Conservation (phyloP, 53 echinoderm and acorn worm genomes). For the Hippasteria phrygiana region DNA sequence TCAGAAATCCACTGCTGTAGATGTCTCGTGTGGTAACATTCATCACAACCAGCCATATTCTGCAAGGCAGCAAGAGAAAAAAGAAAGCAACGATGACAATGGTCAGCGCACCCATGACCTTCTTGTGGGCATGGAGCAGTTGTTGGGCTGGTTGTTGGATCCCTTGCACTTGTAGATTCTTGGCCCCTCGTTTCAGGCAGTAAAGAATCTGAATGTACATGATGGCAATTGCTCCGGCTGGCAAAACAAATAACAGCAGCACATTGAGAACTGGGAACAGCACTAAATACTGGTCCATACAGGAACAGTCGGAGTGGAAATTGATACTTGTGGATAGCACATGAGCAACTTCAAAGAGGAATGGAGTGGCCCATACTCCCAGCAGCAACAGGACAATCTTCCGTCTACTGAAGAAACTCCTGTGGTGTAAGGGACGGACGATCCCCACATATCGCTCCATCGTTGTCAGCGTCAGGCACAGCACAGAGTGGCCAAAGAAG, state of each 20-base stretch:
- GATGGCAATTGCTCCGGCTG: neutral
- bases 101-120: slow-evolving; percentile 24
- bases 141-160: neutral
- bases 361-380: neutral
- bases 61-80: slow-evolving; percentile 4
- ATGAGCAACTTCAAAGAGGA: neutral
- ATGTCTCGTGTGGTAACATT: neutral
- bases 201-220: slow-evolving; percentile 40
- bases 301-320: neutral
- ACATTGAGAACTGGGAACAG: neutral
- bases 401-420: slow-evolving; percentile 1
- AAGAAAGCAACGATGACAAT: slow-evolving; percentile 27
- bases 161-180: slow-evolving; percentile 12
- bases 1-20: too few relatives aligned
- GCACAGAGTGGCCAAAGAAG: slow-evolving; percentile 39
- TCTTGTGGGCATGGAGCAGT: slow-evolving; percentile 39
- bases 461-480: slow-evolving; percentile 10
- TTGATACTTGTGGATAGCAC: neutral
- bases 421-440: slow-evolving; percentile 31
- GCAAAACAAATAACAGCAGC: neutral
- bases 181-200: slow-evolving; percentile 33
- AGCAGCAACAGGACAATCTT: slow-evolving; percentile 3
- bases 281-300: neutral
- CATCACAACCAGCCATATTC: neutral
- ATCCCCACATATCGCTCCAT: slow-evolving; percentile 41